Base-by-base conservation (phyloP, 2,888 invertebrate species). In the Hofmannophila pseudospretella region DNA sequence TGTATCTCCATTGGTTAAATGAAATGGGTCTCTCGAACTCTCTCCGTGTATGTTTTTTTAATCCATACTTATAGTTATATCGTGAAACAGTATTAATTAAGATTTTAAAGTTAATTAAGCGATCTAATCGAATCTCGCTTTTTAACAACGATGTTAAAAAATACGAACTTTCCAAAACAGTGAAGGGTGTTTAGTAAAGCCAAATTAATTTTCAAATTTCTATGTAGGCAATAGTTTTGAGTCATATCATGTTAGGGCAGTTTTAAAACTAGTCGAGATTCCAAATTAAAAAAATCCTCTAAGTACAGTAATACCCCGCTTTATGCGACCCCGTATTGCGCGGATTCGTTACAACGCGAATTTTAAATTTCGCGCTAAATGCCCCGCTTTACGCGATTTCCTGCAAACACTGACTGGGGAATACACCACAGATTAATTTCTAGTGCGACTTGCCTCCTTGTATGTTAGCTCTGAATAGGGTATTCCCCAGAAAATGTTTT, bases 181-280 rank as follows among this genome's bases (percentile, higher is more conserved):
- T 45, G 52, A 48, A 44, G 53, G 40, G 49, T 55, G 51, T 2
- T 57, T 54, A 54, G 52, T 68, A 70, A 74, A 74, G 68, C 68
- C 67, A 74, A 58, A 28, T 14, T 63, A 60, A 60, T 35, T 67
- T 64, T 61, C 64, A 63, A 67, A 57, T 57, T 67, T 45, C 63
- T 63, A 61, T 22, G 57, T 79, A 75, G 74, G 67, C 74, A 74
- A 80, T 78, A 78, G 73, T 69, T 59, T 67, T 45, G 56, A 75
- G 48, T 73, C 80, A 81, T 82, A 82, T 81, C 80, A 80, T 60
- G 51, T 69, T 75, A 74, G 67, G 39, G 36, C 63, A 56, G 52
- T 47, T 64, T 23, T 7, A n/a, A 54, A 44, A n/a, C n/a, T n/a
- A n/a, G n/a, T n/a, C n/a, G n/a, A n/a, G n/a, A n/a, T n/a, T n/a